phyloP scores from a whole-genome alignment of 2,797 vertebrate genomes.

The Sebastes vulpes region DNA sequence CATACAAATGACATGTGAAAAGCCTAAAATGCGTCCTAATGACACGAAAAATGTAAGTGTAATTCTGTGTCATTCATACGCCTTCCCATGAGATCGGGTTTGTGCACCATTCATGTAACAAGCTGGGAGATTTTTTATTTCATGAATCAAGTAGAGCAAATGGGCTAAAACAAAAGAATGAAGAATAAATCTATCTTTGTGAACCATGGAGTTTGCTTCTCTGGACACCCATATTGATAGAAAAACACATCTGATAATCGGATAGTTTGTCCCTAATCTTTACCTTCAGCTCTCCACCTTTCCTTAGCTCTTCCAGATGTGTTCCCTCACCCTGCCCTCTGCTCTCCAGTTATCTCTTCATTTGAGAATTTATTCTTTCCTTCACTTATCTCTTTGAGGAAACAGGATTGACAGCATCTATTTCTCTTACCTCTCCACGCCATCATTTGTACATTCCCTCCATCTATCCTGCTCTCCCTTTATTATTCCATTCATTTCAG shows the following conservation, averaged over 20 bases:
- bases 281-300: not conserved
- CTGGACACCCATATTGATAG: not conserved
- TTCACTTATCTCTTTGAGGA: slow-evolving; percentile 4
- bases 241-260: not conserved
- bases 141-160: not conserved
- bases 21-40: too few relatives aligned
- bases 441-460: not conserved
- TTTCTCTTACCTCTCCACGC: not conserved
- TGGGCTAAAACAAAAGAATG: not conserved
- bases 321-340: not conserved
- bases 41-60: too few relatives aligned
- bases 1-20: too few relatives aligned
- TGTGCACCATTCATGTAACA: not conserved
- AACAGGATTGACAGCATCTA: slow-evolving; percentile 9
- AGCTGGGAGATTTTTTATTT: too few relatives aligned
- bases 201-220: not conserved
- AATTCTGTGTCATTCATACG: too few relatives aligned
- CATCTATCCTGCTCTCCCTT: not conserved
- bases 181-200: not conserved
- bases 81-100: too few relatives aligned
- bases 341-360: not conserved
- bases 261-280: not conserved
- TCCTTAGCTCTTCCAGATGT: not conserved
- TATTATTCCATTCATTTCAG: slow-evolving; percentile 11
- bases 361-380: not conserved